Conservation (phyloP, 2,797 vertebrate genomes). For the Scleropages formosus region DNA sequence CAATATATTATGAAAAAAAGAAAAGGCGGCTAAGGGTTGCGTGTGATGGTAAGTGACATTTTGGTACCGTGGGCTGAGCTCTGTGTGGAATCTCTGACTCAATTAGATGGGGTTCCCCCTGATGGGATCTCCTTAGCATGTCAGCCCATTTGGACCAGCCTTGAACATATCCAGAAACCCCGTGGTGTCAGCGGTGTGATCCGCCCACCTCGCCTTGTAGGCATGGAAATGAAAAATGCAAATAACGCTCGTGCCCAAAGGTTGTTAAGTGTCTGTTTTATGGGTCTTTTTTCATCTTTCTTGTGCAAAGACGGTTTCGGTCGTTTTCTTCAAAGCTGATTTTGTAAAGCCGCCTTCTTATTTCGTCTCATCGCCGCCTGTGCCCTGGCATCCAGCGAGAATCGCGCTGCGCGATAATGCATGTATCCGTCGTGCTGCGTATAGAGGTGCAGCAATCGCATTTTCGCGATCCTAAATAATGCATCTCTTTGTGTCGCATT, state of each 20-base stretch:
- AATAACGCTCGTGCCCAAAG: slow-evolving; percentile 15
- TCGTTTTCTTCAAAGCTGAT: no score
- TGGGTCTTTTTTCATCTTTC: background rate
- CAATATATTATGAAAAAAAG: background rate
- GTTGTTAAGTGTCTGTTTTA: background rate
- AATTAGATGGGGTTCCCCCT: slow-evolving; percentile 16
- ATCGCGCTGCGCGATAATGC: no score
- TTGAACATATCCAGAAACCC: background rate
- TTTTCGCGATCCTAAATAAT: no score
- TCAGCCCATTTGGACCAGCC: background rate
- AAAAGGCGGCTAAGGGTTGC: background rate
- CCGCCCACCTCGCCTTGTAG: slow-evolving; percentile 11
- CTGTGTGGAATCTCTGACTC: slow-evolving; percentile 25
- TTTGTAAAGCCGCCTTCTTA: no score
- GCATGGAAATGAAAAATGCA: slow-evolving; percentile 16
- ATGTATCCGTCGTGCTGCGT: no score
- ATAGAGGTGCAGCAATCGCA: no score
- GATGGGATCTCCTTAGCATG: background rate
- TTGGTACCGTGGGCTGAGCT: slow-evolving; percentile 19
- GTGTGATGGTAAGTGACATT: slow-evolving; percentile 24
- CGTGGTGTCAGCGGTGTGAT: background rate
- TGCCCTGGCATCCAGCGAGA: no score
- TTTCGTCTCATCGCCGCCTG: no score
- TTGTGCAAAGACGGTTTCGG: no score
- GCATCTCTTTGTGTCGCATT: no score